A percentile compares a stretch with the other conserved stretches of the same genome.
phyloP scores from a whole-genome alignment of 2,797 vertebrate genomes.

The Heliangelus exortis region DNA sequence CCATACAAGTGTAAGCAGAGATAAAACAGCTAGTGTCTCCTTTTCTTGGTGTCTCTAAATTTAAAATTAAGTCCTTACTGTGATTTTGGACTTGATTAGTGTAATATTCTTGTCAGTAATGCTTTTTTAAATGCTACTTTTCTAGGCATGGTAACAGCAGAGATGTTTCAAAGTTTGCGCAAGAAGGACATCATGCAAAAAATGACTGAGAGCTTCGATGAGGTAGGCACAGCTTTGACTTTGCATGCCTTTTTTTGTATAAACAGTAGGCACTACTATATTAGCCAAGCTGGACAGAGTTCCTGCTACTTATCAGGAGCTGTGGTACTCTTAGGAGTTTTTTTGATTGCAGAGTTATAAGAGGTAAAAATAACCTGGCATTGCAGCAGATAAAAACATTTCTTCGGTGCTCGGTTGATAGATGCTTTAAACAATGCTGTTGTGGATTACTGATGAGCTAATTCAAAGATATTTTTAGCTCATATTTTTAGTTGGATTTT shows the following conservation, averaged over 20 bases:
- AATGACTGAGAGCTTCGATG: constrained; percentile 91
- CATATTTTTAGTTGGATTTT: neutral
- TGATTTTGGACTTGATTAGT: neutral
- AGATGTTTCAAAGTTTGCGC: constrained; percentile 89
- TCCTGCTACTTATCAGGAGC: neutral
- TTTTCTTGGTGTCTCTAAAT: neutral
- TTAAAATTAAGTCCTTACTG: neutral
- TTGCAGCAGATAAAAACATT: neutral
- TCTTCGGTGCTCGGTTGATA: neutral
- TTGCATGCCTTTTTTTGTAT: neutral
- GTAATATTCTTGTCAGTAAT: neutral
- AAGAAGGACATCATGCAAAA: constrained; percentile 85
- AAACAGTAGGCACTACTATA: neutral
- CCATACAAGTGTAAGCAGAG: neutral
- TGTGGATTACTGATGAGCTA: neutral
- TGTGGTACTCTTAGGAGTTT: neutral
- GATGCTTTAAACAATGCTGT: neutral
- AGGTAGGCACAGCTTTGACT: constrained; percentile 74
- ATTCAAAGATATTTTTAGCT: neutral
- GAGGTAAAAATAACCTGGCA: neutral
- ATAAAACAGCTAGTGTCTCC: neutral
- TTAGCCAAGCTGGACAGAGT: neutral
- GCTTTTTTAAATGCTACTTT: neutral
- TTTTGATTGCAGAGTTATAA: neutral
- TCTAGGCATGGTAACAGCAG: constrained; percentile 91